phyloP scores from a whole-genome alignment of 1,140 invertebrate genomes.

The Pachyrhynchus sulphureomaculatus region DNA sequence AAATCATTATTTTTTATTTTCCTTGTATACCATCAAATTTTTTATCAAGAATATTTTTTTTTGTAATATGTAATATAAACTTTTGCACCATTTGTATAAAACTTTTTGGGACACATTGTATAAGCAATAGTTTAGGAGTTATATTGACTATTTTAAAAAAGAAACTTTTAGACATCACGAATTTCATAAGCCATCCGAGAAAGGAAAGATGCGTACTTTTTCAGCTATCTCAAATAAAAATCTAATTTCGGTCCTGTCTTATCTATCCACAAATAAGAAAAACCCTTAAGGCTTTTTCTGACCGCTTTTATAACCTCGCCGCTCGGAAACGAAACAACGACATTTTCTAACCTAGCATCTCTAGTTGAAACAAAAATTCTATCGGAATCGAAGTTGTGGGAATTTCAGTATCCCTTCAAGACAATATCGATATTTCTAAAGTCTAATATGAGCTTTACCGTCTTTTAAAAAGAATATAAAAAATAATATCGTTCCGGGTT shows the following conservation, averaged over 20 bases:
- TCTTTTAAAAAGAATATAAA: not conserved
- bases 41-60: too few relatives aligned
- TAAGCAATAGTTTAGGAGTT: too few relatives aligned
- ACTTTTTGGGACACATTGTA: too few relatives aligned
- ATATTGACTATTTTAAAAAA: not conserved
- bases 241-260: constrained; percentile 6
- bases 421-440: constrained; percentile 14
- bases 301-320: constrained; percentile 2
- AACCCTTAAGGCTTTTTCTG: not conserved
- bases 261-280: constrained; percentile 4
- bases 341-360: constrained; percentile 1
- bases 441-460: not conserved
- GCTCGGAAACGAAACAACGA: constrained; percentile 7
- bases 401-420: constrained; percentile 1
- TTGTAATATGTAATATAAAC: too few relatives aligned
- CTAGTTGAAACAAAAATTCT: constrained; percentile 8
- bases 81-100: too few relatives aligned
- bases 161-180: not conserved
- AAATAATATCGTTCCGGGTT: not conserved
- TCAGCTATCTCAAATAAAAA: constrained; percentile 14
- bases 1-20: too few relatives aligned
- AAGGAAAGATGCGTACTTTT: not conserved
- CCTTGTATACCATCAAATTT: too few relatives aligned
- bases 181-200: not conserved
- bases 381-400: not conserved